phyloP scores from a whole-genome alignment of 2,888 invertebrate genomes.

The Lottia gigantea region DNA sequence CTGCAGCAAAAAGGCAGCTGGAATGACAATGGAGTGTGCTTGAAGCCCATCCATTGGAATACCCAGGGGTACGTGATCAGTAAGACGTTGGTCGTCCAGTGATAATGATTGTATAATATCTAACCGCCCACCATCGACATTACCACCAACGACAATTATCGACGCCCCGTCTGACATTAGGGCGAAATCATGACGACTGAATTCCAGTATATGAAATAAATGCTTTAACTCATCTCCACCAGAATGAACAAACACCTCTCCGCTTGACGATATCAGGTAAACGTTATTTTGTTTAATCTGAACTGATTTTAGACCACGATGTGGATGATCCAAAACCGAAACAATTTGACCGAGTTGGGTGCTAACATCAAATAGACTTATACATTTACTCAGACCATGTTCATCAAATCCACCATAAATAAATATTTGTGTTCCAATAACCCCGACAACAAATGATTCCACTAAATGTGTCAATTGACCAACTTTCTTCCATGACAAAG shows the following conservation, averaged over 20 bases:
- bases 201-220: background rate
- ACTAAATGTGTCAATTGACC: constrained; percentile 20
- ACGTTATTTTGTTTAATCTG: background rate
- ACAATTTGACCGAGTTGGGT: background rate
- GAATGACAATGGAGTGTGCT: background rate
- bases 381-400: background rate
- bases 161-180: background rate
- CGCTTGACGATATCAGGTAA: background rate
- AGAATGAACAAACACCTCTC: background rate
- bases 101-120: background rate
- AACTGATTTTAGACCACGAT: background rate
- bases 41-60: constrained; percentile 5
- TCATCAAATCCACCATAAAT: background rate
- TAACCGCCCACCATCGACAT: background rate
- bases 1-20: background rate
- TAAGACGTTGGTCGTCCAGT: background rate
- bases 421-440: background rate
- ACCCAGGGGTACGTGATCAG: background rate
- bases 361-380: background rate
- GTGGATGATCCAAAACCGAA: background rate
- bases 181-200: background rate
- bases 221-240: background rate
- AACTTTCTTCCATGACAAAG: constrained; percentile 13
- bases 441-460: constrained; percentile 21
- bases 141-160: background rate